Percentiles rank a stretch among this genome's conserved stretches.
These are phyloP conservation scores for Sphaeramia orbicularis DNA, from an alignment of 2,797 vertebrate genomes.

Conservation along the genomic window DNA sequence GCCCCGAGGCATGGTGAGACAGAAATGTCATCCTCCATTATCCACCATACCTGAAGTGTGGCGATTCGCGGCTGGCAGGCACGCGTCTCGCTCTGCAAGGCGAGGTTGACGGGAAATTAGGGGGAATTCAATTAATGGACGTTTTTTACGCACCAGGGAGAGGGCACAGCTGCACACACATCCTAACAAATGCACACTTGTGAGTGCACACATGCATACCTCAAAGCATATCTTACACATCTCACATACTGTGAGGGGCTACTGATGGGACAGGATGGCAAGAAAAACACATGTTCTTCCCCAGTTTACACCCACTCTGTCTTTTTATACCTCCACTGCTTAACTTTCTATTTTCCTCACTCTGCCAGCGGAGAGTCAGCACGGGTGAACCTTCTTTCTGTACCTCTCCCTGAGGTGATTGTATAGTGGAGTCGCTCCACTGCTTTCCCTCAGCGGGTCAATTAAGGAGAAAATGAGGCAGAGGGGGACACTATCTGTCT, in stretches of 20 bases:
- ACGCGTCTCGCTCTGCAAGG: conserved; percentile 77
- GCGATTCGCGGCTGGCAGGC: conserved; percentile 85
- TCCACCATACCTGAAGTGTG: conserved; percentile 95
- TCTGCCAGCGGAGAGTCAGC: conserved; percentile 8
- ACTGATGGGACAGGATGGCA: conserved; percentile 49
- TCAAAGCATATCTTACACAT: conserved; percentile 77
- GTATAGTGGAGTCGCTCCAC: conserved; percentile 47
- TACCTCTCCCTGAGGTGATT: conserved; percentile 53
- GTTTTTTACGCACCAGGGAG: conserved; percentile 96
- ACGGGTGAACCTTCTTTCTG: conserved; percentile 33
- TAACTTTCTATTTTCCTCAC: conserved; percentile 36
- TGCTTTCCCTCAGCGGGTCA: conserved; percentile 71
- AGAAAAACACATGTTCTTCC: conserved; percentile 56
- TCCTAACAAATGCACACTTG: conserved; percentile 44
- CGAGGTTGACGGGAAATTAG: conserved; percentile 93
- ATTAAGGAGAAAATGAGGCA: conserved; percentile 80
- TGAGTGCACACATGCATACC: conserved; percentile 32
- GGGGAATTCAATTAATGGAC: conserved; percentile 98
- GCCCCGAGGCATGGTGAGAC: conserved; percentile 96
- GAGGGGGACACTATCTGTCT: conserved; percentile 70
- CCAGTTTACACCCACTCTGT: conserved; percentile 26
- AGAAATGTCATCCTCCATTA: conserved; percentile 99
- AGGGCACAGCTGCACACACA: conserved; percentile 82
- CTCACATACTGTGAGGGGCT: conserved; percentile 80
- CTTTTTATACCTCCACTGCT: conserved; percentile 17